phyloP scores from a whole-genome alignment of 2,888 invertebrate species.

The Epinotia nisella region DNA sequence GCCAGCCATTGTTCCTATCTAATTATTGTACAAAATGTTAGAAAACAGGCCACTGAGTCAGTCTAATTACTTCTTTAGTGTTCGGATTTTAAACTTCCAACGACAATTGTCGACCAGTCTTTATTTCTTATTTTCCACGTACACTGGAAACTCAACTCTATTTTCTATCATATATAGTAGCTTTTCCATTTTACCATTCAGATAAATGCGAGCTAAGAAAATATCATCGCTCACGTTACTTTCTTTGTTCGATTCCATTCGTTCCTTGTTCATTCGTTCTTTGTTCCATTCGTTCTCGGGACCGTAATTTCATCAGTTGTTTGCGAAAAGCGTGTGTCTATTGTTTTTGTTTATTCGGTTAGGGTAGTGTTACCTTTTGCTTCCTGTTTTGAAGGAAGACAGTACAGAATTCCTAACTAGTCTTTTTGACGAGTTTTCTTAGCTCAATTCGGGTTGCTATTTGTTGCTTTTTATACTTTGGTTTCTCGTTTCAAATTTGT shows the following conservation, averaged over 20 bases:
- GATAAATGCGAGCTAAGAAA: background rate
- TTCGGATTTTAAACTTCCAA: slow-evolving; percentile 27
- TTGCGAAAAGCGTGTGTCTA: slow-evolving; percentile 40
- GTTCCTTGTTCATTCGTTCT: slow-evolving; percentile 36
- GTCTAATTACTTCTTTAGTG: slow-evolving; percentile 23
- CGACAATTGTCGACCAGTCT: slow-evolving; percentile 19
- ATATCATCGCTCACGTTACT: slow-evolving; percentile 26
- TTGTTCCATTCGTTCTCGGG: slow-evolving; percentile 42
- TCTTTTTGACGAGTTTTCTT: slow-evolving; percentile 6
- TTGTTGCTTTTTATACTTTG: background rate
- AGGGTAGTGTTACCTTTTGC: slow-evolving; percentile 40
- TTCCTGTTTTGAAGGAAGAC: slow-evolving; percentile 16
- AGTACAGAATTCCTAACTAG: slow-evolving; percentile 23
- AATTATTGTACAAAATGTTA: background rate
- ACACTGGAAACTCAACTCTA: background rate
- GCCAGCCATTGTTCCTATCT: background rate
- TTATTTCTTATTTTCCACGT: background rate
- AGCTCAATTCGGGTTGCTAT: background rate
- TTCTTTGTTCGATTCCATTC: slow-evolving; percentile 43
- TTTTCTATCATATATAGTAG: slow-evolving; percentile 3
- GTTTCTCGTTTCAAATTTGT: too few species aligned
- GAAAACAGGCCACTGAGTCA: background rate
- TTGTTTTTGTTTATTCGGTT: slow-evolving; percentile 43
- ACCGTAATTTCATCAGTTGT: slow-evolving; percentile 45
- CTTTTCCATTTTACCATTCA: background rate